Base-by-base conservation (phyloP, 2,888 invertebrate species). In the Meiosimyza platycephala region DNA sequence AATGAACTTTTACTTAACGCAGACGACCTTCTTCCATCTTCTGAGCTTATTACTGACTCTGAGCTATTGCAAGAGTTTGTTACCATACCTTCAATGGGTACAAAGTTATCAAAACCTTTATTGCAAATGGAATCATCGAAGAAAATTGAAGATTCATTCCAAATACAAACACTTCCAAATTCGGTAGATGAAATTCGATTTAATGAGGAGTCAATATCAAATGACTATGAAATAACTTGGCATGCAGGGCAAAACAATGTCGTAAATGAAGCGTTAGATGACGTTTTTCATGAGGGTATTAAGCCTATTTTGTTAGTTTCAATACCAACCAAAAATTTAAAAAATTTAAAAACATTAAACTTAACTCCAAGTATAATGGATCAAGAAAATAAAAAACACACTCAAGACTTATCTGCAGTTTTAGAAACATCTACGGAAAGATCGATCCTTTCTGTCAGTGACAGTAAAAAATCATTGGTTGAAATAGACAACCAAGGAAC, bases 1-100 rank as follows among this genome's bases (percentile, higher is more conserved):
- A 52, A 54, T 12, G 70, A 63, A 16, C 40, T 63, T 11, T 18
- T 54, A 18, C 16, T 70, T 7, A 63, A 40, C 22, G 18, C 22
- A 3, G 52, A 62, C 12, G 62, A 70, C 40, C 63, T 70, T 6
- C 22, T 70, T 13, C 62, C 70, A 12, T 18, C 70, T 16, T 63
- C 70, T 18, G 70, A 70, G 16, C 54, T 70, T 22, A 54, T 54
- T 6, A 52, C 52, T 18, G 63, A 70, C 16, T 16, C 62, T 40
- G 70, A 70, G 18, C 40, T 70, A 33, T 47, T 70, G 11, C 52
- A 52, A 15, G 63, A 70, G 47, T 63, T 63, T 40, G 70, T 62
- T 6, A 47, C 48, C 13, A 70, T 70, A n/a, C 70, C 70, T 18
- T 50, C 68, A 13, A 47, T 59, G 22, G 22, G 12, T 22, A 59